Base-by-base conservation (phyloP, 2,113 vertebrate genomes). In the Calyptommatus sinebrachiatus region DNA sequence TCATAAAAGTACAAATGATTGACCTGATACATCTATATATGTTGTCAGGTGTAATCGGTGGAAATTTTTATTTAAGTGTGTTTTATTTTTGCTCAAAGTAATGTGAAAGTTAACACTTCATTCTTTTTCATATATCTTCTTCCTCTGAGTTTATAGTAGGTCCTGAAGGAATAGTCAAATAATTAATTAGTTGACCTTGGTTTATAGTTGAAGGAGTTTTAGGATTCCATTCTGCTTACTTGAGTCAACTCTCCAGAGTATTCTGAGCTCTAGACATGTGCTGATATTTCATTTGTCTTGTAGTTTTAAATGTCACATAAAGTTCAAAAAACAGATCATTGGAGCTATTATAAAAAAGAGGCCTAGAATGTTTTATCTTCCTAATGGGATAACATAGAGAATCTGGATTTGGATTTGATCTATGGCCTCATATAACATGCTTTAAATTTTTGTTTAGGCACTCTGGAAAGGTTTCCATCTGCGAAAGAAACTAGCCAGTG, bases 291-390 rank as follows among this genome's bases (percentile, higher is more conserved):
- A 98, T 98, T 98, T 96, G 94, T 97, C 97, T 97, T 96, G 81
- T 90, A 95, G 91, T 94, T 95, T 94, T 89, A 92, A 94, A 90
- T 97, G 97, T 99, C 97, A 98, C 91, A 88, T 94, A 97, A 97
- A 99, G 97, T 99, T 99, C 98, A 98, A 94, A 97, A 96, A 96
- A 91, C 96, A 99, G 95, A 98, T 95, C 95, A 91, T 93, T 94
- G 92, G 90, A 57, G 95, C 95, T 96, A 96, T 97, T 97, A 97
- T 73, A 68, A 26, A 96, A 96, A 89, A 90, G 53, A 90, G 90
- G 93, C 88, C 94, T 94, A 94, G 94, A 94, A 96, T 97, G 95
- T 97, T 97, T 97, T 97, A 97, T 98, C 96, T 97, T 96, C 90
- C 95, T 97, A 97, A 97, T 97, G 96, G 96, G 95, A 96, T 97